A percentile compares a stretch with the other conserved stretches of the same genome.
phyloP scores from a whole-genome alignment of 2,888 invertebrate genomes.

The Blomia tropicalis region DNA sequence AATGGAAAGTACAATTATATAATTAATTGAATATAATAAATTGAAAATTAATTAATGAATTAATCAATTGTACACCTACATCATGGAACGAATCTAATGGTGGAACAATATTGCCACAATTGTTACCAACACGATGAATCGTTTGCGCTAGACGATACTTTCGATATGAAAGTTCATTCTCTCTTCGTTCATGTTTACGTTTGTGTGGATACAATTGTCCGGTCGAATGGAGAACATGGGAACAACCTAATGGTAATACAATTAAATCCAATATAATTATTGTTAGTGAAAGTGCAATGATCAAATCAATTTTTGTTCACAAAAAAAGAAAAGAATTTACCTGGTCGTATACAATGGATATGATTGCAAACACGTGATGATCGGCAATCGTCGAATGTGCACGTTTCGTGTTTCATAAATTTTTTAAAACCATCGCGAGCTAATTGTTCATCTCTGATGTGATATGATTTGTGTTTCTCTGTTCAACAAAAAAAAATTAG shows the following conservation, averaged over 20 bases:
- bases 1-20: too few relatives aligned
- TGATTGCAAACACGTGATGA: conserved; percentile 92
- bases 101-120: conserved; percentile 33
- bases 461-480: conserved; percentile 98
- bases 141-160: conserved; percentile 50
- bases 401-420: conserved; percentile 89
- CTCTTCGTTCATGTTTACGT: conserved; percentile 85
- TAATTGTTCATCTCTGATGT: conserved; percentile 88
- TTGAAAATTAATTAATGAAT: not conserved
- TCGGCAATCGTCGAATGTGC: conserved; percentile 75
- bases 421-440: conserved; percentile 94
- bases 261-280: not conserved
- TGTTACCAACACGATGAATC: conserved; percentile 37
- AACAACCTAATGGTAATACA: conserved; percentile 51
- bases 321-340: conserved; percentile 30
- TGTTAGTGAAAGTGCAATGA: not conserved
- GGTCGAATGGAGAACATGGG: conserved; percentile 87
- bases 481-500: conserved; percentile 34
- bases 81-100: not conserved
- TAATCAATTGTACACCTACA: not conserved
- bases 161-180: conserved; percentile 71
- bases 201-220: conserved; percentile 94
- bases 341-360: conserved; percentile 78
- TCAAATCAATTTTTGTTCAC: not conserved
- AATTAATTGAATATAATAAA: not conserved